Base-by-base conservation (phyloP, 30 jellyfish, hydroid and myxozoan genomes). In the Cassiopea xamachana region DNA sequence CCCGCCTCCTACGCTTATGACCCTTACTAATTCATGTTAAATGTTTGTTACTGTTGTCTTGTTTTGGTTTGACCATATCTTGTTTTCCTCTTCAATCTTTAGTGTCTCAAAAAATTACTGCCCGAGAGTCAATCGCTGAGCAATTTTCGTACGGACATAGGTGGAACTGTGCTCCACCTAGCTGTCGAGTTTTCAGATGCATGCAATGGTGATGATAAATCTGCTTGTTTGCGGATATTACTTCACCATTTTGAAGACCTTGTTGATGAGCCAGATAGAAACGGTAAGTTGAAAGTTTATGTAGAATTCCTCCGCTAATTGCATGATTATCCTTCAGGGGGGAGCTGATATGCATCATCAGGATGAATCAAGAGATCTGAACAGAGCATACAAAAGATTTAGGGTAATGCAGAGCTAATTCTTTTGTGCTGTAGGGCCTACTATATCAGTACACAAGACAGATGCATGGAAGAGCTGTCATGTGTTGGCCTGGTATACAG, bases 151-250 rank as follows among this genome's bases (percentile, higher is more conserved):
- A 81, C 91, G n/a, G 93, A 89, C 16, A 78, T 79, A 14, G 94
- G 79, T 1, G 98, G 92, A 12, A 94, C 87, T 61, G 84, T 86
- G 14, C 62, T 94, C 48, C 98, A 94, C 80, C 83, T 72, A 70
- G 97, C 97, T n/a, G 94, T 90, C 48, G 91, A 71, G 69, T 84
- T 69, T 86, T 73, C 94, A 2, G 71, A 44, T 7, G 73, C 58
- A 50, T 90, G 97, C 82, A 64, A 77, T 44, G 92, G 45, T 13
- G 85, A 46, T 49, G 80, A 75, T 48, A 71, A 58, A 16, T 75
- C 96, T 8, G 45, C 85, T 16, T 78, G 93, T 27, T 86, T 94
- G 59, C 86, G 73, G 16, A 59, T 89, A 49, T 61, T 94, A 45
- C 5, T 90, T 1, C 91, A 84, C 8, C 75, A 60, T 68, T 81